Conservation (phyloP, 2,888 invertebrate species). For the Cecidostiba fungosa region DNA sequence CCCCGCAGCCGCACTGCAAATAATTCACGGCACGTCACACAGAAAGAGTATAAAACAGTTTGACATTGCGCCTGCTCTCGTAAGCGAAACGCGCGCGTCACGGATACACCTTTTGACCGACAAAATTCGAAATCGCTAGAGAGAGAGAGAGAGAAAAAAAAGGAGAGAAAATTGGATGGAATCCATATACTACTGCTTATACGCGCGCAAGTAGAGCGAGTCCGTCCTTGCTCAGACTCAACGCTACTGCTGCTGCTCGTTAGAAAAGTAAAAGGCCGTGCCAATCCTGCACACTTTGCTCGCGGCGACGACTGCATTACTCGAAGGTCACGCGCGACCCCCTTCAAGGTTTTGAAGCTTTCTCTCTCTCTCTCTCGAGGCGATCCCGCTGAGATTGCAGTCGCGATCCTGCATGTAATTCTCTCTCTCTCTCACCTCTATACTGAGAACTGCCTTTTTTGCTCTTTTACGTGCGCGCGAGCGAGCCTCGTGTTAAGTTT, state of each 20-base stretch:
- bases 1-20: background rate
- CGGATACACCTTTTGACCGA: constrained; percentile 19
- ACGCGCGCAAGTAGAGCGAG: constrained; percentile 37
- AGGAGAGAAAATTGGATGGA: constrained; percentile 51
- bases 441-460: constrained; percentile 3
- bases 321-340: constrained; percentile 60
- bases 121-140: background rate
- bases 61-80: constrained; percentile 3
- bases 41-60: background rate
- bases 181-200: constrained; percentile 49
- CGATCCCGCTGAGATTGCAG: constrained; percentile 63
- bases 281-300: constrained; percentile 49
- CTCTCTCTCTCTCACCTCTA: background rate
- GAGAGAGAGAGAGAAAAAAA: constrained; percentile 18
- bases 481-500: background rate
- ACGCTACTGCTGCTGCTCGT: constrained; percentile 18
- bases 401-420: constrained; percentile 62
- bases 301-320: constrained; percentile 59
- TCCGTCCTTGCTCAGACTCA: constrained; percentile 48
- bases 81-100: constrained; percentile 7
- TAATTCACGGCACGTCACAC: background rate
- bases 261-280: constrained; percentile 57
- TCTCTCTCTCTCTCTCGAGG: constrained; percentile 53
- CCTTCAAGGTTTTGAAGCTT: constrained; percentile 61
- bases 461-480: background rate